These are phyloP conservation scores for Formica exsecta DNA, from an alignment of 1,140 invertebrate genomes.

Conservation along the genomic window DNA sequence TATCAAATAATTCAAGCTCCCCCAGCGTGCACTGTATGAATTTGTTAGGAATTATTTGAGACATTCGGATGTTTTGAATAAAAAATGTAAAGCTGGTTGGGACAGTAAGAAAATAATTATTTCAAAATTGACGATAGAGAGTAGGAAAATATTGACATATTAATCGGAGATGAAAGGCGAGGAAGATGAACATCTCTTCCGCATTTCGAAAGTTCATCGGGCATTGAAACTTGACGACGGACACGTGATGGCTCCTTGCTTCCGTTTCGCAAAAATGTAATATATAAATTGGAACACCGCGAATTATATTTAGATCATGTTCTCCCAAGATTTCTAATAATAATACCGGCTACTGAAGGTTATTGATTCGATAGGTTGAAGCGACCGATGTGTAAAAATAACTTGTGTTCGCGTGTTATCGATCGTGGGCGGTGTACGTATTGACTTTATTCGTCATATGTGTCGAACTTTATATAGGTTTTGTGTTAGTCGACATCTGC, in stretches of 20 bases:
- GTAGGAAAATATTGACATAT: neutral
- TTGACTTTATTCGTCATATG: constrained; percentile 46
- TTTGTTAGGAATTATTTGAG: constrained; percentile 43
- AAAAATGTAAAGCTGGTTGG: neutral
- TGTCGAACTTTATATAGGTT: neutral
- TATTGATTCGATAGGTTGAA: constrained; percentile 49
- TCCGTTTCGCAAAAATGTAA: neutral
- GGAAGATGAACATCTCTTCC: no score
- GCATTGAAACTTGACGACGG: neutral
- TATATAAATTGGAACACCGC: constrained; percentile 40
- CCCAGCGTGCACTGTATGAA: neutral
- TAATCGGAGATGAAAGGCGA: neutral
- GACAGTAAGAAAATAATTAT: neutral
- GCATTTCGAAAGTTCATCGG: neutral
- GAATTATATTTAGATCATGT: constrained; percentile 47
- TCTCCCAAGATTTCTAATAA: constrained; percentile 47
- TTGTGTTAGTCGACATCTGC: neutral
- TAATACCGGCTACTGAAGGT: constrained; percentile 49
- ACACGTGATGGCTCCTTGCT: neutral
- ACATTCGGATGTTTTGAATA: constrained; percentile 13
- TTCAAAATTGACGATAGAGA: neutral
- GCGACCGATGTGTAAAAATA: constrained; percentile 39
- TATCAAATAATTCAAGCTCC: constrained; percentile 58
- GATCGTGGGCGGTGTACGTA: constrained; percentile 33
- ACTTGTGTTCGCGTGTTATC: constrained; percentile 23